These are phyloP conservation scores for Beris chalybata DNA, from an alignment of 2,888 invertebrate genomes.

Conservation along the genomic window DNA sequence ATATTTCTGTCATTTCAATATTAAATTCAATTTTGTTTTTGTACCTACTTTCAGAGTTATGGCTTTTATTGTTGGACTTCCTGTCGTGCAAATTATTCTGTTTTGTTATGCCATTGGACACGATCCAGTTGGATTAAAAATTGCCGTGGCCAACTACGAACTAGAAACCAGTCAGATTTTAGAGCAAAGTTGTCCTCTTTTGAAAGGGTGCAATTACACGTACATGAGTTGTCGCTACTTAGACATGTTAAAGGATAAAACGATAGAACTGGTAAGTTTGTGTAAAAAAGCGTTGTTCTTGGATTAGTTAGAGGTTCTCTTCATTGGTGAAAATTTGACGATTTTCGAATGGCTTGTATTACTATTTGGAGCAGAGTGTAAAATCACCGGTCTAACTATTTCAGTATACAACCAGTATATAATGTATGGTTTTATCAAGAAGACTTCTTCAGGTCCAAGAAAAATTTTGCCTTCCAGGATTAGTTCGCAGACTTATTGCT, in stretches of 20 bases:
- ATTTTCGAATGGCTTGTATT: no score
- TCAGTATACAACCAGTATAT: no score
- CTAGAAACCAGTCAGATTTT: conserved; percentile 58
- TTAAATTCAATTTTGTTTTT: not conserved
- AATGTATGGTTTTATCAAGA: no score
- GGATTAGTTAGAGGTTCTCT: no score
- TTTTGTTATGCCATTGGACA: conserved; percentile 90
- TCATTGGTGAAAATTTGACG: no score
- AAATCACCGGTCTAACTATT: no score
- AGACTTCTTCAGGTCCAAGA: no score
- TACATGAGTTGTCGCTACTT: conserved; percentile 79
- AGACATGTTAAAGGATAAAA: conserved; percentile 67
- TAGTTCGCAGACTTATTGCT: no score
- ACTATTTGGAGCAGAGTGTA: no score
- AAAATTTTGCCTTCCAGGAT: no score
- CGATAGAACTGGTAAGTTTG: conserved; percentile 66
- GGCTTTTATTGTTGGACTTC: conserved; percentile 82
- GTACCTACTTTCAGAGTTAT: conserved; percentile 64
- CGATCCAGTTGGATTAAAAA: conserved; percentile 73
- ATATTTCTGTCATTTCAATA: not conserved
- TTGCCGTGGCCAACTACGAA: conserved; percentile 84
- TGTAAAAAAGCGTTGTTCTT: no score
- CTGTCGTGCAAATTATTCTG: conserved; percentile 81
- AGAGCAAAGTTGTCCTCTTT: conserved; percentile 58
- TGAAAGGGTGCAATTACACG: conserved; percentile 64